Evolutionary conservation across 2,888 invertebrate species (phyloP), one percentile per base, ranked within the genome.

Genomic region (Orthonychiurus folsomi): DNA sequence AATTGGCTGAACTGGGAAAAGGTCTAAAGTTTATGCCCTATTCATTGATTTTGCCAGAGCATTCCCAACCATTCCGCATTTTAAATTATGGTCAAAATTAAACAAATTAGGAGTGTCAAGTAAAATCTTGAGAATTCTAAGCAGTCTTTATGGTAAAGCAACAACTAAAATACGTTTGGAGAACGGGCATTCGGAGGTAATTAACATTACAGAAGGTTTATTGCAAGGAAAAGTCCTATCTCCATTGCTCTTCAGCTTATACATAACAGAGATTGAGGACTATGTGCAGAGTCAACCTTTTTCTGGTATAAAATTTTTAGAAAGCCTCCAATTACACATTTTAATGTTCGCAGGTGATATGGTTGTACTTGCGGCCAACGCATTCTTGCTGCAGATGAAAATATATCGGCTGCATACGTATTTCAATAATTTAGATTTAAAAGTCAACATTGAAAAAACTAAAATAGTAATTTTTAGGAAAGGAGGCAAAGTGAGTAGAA

Each of bases 181-280:
- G 37, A 37, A 37, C 5, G 37, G 37, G 15, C 5, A 37, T 15
- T 37, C 37, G 37, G 37, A 15, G 5, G 9, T 37, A 5, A 37
- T 37, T 37, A 15, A 37, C 15, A 37, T 37, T 5, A 37, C 37
- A 5, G 37, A 56, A 23, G 56, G 56, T 20, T 15, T 56, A 18
- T 56, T 56, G 24, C 56, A 56, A 56, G 56, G 56, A 25, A 25
- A 56, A 21, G 9, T 25, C 3, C n/a, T 56, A 3, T 20, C n/a
- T 56, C 56, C 56, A 5, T 20, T 25, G 56, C 27, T 56, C 9
- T 56, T 56, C n/a, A 56, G 21, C n/a, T n/a, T 56, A 5, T 56
- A 56, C 56, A 56, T 56, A n/a, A 25, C 15, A n/a, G 56, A 21
- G 23, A 15, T 56, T 12, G 56, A 20, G n/a, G 27, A 56, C 5